Conservation (phyloP, 2,888 invertebrate genomes). For the Pachycephus smyrnensis region DNA sequence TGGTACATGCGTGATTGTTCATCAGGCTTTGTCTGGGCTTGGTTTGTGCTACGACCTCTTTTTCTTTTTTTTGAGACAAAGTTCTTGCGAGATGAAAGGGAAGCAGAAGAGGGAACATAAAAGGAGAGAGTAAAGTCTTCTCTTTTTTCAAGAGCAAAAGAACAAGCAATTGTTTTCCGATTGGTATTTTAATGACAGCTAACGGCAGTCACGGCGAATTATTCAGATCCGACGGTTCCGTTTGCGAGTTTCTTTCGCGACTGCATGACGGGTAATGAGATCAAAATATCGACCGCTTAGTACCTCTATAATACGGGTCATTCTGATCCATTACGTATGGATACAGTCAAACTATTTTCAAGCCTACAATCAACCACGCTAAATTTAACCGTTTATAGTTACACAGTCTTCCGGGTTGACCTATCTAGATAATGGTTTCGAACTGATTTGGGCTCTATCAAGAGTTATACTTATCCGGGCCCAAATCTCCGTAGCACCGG, state of each 20-base stretch:
- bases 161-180: too few species aligned
- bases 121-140: not conserved
- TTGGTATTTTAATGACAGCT: too few species aligned
- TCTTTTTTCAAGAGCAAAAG: too few species aligned
- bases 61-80: not conserved
- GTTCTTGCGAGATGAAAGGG: not conserved
- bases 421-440: too few species aligned
- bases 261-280: constrained; percentile 12
- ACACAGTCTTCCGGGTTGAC: not conserved
- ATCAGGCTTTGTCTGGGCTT: not conserved
- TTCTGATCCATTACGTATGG: constrained; percentile 30
- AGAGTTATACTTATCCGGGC: not conserved
- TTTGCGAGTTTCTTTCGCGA: not conserved
- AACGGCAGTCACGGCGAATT: not conserved
- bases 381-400: constrained; percentile 30
- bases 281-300: constrained; percentile 20
- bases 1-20: not conserved
- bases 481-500: too few species aligned
- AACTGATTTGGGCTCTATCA: too few species aligned
- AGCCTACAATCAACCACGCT: constrained; percentile 27
- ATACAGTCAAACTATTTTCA: constrained; percentile 26
- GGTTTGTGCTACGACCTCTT: not conserved
- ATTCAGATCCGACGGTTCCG: not conserved
- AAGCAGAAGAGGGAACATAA: not conserved
- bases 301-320: constrained; percentile 24